phyloP scores from a whole-genome alignment of 2,113 vertebrate species.

The Entelurus aequoreus region DNA sequence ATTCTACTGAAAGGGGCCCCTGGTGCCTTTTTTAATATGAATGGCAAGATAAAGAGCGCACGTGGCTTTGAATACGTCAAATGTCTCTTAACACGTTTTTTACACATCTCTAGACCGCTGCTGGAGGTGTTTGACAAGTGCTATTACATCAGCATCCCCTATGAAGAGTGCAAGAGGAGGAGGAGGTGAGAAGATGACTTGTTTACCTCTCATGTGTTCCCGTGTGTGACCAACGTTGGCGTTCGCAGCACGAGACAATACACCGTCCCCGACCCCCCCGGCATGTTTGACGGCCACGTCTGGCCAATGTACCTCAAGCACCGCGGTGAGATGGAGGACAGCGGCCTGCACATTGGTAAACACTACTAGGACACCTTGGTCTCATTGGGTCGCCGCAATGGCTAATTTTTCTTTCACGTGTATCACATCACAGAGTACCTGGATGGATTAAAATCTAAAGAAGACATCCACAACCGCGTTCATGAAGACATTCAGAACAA shows the following conservation, averaged over 20 bases:
- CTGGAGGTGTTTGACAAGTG: constrained; percentile 68
- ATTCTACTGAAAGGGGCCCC: constrained; percentile 34
- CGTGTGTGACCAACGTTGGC: background rate
- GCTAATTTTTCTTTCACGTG: background rate
- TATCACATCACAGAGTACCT: constrained; percentile 55
- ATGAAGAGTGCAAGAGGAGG: constrained; percentile 76
- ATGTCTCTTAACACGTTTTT: constrained; percentile 3
- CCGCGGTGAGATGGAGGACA: constrained; percentile 67
- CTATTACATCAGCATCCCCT: constrained; percentile 73
- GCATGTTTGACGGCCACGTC: constrained; percentile 78
- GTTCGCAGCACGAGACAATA: constrained; percentile 70
- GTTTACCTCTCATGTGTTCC: background rate
- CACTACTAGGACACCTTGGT: background rate
- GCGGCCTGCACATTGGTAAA: constrained; percentile 64
- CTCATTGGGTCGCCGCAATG: no score
- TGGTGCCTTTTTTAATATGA: background rate
- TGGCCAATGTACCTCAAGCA: constrained; percentile 83
- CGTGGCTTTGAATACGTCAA: background rate
- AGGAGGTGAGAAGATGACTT: constrained; percentile 60
- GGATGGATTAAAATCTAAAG: constrained; percentile 72
- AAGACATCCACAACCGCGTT: constrained; percentile 71
- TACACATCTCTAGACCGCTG: constrained; percentile 57
- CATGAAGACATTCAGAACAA: constrained; percentile 76
- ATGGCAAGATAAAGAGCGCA: background rate
- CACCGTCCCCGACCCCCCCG: constrained; percentile 77